phyloP scores from a whole-genome alignment of 2,888 invertebrate species.

The Rhamnusium bicolor region DNA sequence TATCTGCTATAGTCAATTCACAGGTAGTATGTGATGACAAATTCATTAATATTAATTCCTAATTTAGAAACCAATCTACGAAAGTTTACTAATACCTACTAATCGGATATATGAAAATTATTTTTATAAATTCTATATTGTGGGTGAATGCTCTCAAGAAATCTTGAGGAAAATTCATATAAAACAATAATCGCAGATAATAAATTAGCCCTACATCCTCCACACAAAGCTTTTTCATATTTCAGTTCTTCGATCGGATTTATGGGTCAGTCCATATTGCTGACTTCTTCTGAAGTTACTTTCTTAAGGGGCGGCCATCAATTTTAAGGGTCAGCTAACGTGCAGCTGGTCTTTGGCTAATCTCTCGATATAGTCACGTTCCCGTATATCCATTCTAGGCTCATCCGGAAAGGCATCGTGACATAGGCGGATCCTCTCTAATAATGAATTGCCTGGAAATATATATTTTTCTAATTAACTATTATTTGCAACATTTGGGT shows the following conservation, averaged over 20 bases:
- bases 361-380: conserved; percentile 53
- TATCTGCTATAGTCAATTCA: too few relatives aligned
- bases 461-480: background rate
- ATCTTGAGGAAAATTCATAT: conserved; percentile 27
- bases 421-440: conserved; percentile 15
- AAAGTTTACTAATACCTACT: background rate
- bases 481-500: background rate
- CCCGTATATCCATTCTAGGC: conserved; percentile 30
- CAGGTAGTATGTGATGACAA: too few relatives aligned
- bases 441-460: background rate
- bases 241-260: conserved; percentile 47
- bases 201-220: conserved; percentile 33
- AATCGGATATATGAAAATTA: background rate
- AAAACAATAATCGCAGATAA: conserved; percentile 34
- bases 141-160: background rate
- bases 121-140: background rate
- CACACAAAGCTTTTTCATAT: conserved; percentile 40
- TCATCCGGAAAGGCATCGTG: conserved; percentile 18
- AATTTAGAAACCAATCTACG: too few relatives aligned
- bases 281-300: conserved; percentile 50
- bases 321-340: conserved; percentile 49
- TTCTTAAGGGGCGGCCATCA: conserved; percentile 49
- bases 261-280: conserved; percentile 46
- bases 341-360: conserved; percentile 46
- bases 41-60: too few relatives aligned